Base-by-base conservation (phyloP, 2,888 invertebrate genomes). In the Auanema sp. region DNA sequence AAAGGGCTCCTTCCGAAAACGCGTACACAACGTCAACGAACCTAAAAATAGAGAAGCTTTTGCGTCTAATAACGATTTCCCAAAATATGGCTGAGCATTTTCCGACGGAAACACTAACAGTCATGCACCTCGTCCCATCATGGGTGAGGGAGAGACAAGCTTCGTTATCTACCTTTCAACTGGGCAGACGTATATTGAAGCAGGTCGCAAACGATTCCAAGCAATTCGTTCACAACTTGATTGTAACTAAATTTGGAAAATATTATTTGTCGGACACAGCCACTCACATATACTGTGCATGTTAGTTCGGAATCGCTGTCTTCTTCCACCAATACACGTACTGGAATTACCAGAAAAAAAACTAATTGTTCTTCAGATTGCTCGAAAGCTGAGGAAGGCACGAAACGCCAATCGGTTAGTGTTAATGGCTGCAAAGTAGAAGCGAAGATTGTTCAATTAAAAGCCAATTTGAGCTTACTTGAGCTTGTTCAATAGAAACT, bases 161-260 rank as follows among this genome's bases (percentile, higher is more conserved):
- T 47, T 8, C 6, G 3, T 5, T 21, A 18, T 49, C n/a, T 5
- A 62, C 62, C 62, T 66, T 16, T 66, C 65, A n/a, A 71, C 56
- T n/a, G 61, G 52, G 50, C 76, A 76, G 12, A 68, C 64, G 60
- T 73, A 76, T 25, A 76, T 40, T 1, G 66, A 68, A 47, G 68
- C 55, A 0, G 70, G 69, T 55, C 64, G 69, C 6, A 72, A 66
- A 33, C 66, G 64, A 43, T 73, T 66, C 50, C 67, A 57, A 1
- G 73, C 76, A 2, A 76, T 49, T 12, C 73, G 67, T 25, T 70
- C 65, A 51, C 76, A 76, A 47, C 65, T 64, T 21, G 73, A 70
- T 21, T 76, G 61, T 25, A 76, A 54, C 75, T 75, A 58, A 6
- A 69, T 40, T 5, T 21, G 21, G 47, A 3, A 47, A 47, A 47